A percentile compares a stretch with the other conserved stretches of the same genome.
These are phyloP conservation scores for Coregonus sp. DNA, from an alignment of 2,797 vertebrate genomes.

Conservation along the genomic window DNA sequence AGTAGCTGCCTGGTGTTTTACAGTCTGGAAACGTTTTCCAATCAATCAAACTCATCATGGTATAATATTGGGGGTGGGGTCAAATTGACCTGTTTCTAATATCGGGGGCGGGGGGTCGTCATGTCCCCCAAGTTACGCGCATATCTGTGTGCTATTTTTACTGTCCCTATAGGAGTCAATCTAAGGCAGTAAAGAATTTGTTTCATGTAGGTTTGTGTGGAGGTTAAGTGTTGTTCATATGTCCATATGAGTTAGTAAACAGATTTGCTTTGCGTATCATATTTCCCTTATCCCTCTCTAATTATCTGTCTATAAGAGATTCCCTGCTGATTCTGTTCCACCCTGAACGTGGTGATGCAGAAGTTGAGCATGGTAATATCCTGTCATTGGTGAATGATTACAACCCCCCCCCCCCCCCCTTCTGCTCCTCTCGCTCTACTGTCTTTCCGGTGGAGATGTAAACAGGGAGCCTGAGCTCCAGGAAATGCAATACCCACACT, in stretches of 20 bases:
- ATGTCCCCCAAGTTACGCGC: too few species aligned
- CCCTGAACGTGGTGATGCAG: slow-evolving; percentile 17
- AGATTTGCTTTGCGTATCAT: background rate
- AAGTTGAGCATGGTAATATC: slow-evolving; percentile 67
- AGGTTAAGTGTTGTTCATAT: background rate
- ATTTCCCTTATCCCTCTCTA: background rate
- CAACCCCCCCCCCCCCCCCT: slow-evolving; percentile 53
- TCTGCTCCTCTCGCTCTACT: slow-evolving; percentile 24
- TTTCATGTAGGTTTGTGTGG: background rate
- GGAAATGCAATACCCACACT: slow-evolving; percentile 70
- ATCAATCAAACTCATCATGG: too few species aligned
- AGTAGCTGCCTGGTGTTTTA: too few species aligned
- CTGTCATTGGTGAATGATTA: slow-evolving; percentile 74
- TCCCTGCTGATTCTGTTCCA: slow-evolving; percentile 41
- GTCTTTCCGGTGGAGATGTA: slow-evolving; percentile 62
- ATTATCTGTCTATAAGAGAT: background rate
- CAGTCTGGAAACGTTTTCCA: too few species aligned
- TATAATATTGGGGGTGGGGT: too few species aligned
- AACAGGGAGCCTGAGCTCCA: slow-evolving; percentile 68
- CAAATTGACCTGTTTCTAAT: too few species aligned
- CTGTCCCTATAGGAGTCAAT: too few species aligned
- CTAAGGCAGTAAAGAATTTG: too few species aligned
- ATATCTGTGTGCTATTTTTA: too few species aligned
- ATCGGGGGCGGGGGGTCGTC: too few species aligned
- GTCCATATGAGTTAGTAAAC: background rate